Evolutionary conservation across 2,113 vertebrate species (phyloP).

Genomic region (Numida meleagris): DNA sequence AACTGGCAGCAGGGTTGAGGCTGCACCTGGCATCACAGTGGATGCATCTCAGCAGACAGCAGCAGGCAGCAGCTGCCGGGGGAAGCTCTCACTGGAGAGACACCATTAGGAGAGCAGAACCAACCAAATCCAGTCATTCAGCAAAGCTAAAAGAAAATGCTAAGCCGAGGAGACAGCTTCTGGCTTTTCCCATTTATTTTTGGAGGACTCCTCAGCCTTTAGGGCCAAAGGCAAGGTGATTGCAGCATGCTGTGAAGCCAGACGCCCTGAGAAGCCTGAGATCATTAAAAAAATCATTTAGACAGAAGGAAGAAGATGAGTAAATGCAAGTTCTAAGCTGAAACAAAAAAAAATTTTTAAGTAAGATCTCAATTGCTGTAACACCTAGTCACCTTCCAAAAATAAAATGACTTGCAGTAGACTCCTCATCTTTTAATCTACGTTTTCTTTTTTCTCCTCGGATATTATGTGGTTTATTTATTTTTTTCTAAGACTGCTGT

Average conservation of each 20-base stretch:
- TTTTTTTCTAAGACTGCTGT: neutral
- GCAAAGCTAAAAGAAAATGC: neutral
- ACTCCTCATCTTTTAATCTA: neutral
- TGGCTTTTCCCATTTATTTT: conserved; percentile 47
- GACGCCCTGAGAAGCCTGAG: conserved; percentile 15
- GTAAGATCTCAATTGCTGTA: neutral
- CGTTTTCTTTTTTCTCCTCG: neutral
- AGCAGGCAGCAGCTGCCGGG: neutral
- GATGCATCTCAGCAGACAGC: neutral
- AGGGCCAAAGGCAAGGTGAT: conserved; percentile 54
- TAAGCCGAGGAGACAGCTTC: neutral
- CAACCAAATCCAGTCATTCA: neutral
- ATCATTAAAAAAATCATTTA: neutral
- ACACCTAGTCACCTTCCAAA: neutral
- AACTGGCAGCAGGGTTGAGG: neutral
- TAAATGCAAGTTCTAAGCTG: neutral
- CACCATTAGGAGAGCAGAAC: neutral
- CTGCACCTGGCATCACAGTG: neutral
- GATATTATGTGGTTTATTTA: neutral
- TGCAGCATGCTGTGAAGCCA: conserved; percentile 14
- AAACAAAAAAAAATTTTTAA: neutral
- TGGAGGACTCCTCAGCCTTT: neutral
- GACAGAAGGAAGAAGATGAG: neutral
- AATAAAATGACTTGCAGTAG: neutral
- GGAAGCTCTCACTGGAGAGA: neutral